Percentiles rank a stretch among this genome's conserved stretches.
Evolutionary conservation across 2,113 vertebrate species (phyloP).

Genomic region (Cynocephalus volans): DNA sequence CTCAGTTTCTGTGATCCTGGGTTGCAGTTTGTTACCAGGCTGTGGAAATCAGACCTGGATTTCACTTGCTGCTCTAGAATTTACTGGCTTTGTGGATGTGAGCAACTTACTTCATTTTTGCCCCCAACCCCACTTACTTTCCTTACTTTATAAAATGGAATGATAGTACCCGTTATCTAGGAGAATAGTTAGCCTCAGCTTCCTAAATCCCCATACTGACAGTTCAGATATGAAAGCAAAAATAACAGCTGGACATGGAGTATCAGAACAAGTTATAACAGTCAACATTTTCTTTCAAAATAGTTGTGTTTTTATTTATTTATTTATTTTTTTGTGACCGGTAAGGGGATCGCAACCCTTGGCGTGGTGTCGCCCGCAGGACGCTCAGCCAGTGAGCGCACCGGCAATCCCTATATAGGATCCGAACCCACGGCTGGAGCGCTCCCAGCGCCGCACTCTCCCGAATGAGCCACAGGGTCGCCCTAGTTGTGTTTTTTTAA

Average conservation of each 20-base stretch:
- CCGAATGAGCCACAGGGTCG: too few species aligned
- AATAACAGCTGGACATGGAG: neutral
- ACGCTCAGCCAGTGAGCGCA: too few species aligned
- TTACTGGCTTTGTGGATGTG: neutral
- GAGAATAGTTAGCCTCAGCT: neutral
- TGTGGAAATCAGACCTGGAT: neutral
- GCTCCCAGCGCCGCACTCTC: too few species aligned
- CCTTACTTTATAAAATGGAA: neutral
- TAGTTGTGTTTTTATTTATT: neutral
- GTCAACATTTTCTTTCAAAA: neutral
- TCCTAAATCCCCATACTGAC: neutral
- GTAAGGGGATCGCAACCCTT: too few species aligned
- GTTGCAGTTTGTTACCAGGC: neutral
- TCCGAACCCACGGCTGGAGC: too few species aligned
- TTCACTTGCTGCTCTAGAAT: neutral
- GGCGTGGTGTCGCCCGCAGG: too few species aligned
- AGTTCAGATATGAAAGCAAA: neutral
- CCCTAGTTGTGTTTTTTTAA: neutral
- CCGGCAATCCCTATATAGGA: too few species aligned
- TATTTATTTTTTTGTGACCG: too few species aligned
- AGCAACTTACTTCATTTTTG: neutral
- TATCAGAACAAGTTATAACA: neutral
- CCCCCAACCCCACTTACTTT: neutral
- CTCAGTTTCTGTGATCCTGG: slow-evolving; percentile 42
- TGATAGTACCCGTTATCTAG: neutral